A percentile compares a stretch with the other conserved stretches of the same genome.
These are phyloP conservation scores for Cinara cedri DNA, from an alignment of 2,888 invertebrate species.

Conservation along the genomic window DNA sequence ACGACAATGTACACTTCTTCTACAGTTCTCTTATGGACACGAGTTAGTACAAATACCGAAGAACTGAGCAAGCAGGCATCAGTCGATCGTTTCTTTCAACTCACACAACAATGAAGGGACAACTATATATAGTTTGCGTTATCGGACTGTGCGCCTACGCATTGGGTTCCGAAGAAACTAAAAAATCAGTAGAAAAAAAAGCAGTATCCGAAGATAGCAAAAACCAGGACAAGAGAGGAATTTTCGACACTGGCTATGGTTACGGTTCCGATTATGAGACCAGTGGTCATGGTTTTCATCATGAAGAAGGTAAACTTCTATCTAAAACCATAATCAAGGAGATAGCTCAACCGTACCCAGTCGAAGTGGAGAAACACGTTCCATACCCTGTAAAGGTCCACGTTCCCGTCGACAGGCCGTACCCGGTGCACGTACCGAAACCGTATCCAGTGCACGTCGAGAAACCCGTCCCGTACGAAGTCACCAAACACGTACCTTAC, in stretches of 20 bases:
- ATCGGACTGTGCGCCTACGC: slow-evolving; percentile 35
- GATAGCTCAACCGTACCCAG: slow-evolving; percentile 60
- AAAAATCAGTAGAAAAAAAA: not conserved
- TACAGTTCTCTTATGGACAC: too few species aligned
- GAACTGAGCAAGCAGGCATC: not conserved
- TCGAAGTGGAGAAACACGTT: slow-evolving; percentile 60
- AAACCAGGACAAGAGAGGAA: slow-evolving; percentile 58
- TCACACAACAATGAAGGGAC: slow-evolving; percentile 15
- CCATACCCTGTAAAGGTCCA: slow-evolving; percentile 7
- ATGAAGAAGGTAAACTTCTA: slow-evolving; percentile 44
- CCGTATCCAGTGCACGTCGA: slow-evolving; percentile 61
- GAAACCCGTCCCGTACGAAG: slow-evolving; percentile 60
- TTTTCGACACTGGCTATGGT: slow-evolving; percentile 59
- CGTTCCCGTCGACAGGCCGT: slow-evolving; percentile 59
- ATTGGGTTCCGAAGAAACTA: not conserved
- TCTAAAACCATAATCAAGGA: slow-evolving; percentile 59
- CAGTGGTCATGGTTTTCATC: slow-evolving; percentile 43
- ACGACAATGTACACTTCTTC: too few species aligned
- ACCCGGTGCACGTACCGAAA: slow-evolving; percentile 61
- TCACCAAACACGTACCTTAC: too few species aligned
- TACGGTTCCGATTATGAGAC: slow-evolving; percentile 58
- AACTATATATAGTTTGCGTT: slow-evolving; percentile 4
- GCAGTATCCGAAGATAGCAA: slow-evolving; percentile 58
- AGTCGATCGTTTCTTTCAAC: slow-evolving; percentile 26
- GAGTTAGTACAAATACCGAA: slow-evolving; percentile 37